Evolutionary conservation across 2,797 vertebrate species (phyloP).

Genomic region (Enteromius thamalakanensis): DNA sequence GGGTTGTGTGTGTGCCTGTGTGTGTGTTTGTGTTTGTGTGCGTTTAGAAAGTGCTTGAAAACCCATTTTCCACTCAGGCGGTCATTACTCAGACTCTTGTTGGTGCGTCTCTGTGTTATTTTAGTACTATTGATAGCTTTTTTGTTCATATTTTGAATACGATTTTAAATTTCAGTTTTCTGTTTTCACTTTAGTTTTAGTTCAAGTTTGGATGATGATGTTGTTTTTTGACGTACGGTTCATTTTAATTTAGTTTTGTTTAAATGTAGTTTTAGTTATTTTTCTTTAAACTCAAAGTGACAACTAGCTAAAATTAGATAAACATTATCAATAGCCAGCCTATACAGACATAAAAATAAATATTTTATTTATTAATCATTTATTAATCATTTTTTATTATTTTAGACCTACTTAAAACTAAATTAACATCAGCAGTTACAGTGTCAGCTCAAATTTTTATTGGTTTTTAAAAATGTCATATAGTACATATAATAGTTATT

Average conservation of each 20-base stretch:
- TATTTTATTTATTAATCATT: background rate
- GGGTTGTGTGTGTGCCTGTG: conserved; percentile 17
- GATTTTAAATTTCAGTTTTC: background rate
- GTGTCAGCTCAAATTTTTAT: background rate
- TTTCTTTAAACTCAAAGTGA: background rate
- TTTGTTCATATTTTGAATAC: background rate
- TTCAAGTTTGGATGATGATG: background rate
- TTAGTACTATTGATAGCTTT: background rate
- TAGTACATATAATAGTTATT: background rate
- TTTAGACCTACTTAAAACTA: background rate
- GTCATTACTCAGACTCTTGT: conserved; percentile 35
- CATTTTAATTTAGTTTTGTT: background rate
- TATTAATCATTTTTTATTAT: background rate
- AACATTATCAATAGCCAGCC: no score
- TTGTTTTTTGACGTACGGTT: background rate
- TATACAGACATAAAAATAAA: no score
- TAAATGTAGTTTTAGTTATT: background rate
- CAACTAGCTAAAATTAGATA: background rate
- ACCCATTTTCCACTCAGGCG: conserved; percentile 43
- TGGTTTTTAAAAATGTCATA: background rate
- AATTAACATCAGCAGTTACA: background rate
- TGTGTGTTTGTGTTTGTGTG: conserved; percentile 23
- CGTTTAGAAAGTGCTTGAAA: conserved; percentile 35
- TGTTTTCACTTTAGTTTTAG: background rate
- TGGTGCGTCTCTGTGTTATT: conserved; percentile 3